These are phyloP conservation scores for Stenolophus ochropezus DNA, from an alignment of 2,888 invertebrate species.

Conservation along the genomic window DNA sequence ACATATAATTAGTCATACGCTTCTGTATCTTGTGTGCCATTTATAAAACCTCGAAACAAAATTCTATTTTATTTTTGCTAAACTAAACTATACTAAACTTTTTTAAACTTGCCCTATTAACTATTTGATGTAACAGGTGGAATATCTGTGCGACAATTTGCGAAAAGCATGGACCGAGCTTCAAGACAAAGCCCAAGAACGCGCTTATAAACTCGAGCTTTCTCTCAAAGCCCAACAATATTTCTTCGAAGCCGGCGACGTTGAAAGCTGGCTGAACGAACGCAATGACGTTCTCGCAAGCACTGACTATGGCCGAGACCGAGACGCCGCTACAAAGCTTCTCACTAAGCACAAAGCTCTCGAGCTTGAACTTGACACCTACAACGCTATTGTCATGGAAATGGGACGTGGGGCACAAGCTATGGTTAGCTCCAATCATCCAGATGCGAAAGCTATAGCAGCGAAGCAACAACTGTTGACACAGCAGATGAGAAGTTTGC, in stretches of 20 bases:
- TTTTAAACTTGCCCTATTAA: no score
- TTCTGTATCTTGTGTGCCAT: no score
- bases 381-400: conserved; percentile 92
- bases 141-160: conserved; percentile 83
- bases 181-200: conserved; percentile 81
- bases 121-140: conserved; percentile 76
- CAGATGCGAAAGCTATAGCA: conserved; percentile 87
- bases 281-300: conserved; percentile 87
- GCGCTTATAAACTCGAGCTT: conserved; percentile 87
- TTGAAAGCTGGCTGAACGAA: conserved; percentile 95
- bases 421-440: conserved; percentile 88
- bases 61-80: no score
- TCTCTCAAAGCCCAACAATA: conserved; percentile 94
- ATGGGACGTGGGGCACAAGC: conserved; percentile 91
- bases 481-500: conserved; percentile 86
- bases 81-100: no score
- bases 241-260: conserved; percentile 92
- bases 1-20: no score
- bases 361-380: conserved; percentile 92
- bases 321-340: conserved; percentile 93
- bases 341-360: conserved; percentile 96
- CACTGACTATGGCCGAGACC: conserved; percentile 92
- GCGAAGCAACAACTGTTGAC: conserved; percentile 85
- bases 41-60: no score
- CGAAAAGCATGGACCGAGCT: conserved; percentile 85